Base-by-base conservation (phyloP, 2,888 invertebrate genomes). In the Siphlonurus alternatus region DNA sequence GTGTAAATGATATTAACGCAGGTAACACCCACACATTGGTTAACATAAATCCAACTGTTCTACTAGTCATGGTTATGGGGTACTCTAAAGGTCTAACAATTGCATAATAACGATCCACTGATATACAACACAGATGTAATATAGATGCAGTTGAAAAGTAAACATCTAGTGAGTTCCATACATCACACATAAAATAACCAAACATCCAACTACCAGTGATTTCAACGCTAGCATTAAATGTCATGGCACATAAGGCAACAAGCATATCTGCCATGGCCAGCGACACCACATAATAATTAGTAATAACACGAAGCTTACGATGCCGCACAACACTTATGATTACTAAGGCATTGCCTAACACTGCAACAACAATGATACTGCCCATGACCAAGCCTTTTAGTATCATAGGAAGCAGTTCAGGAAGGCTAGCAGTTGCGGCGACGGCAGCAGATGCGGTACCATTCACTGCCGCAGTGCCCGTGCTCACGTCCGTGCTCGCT, bases 261-360 rank as follows among this genome's bases (percentile, higher is more conserved):
- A 95, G 79, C 79, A 95, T 88, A 73, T 96, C 96, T 53, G 96
- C 95, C 71, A 93, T 87, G 1, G 96, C 96, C 66, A 96, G 77
- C 63, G 93, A 93, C 70, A 96, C 95, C 69, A 96, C 93, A 81
- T 95, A 96, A 76, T 93, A 94, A 77, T 96, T 96, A 62, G 95
- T 95, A 73, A 93, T 89, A 67, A 92, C 90, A 61, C 93, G 81
- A 1, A 93, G 80, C 70, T 88, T 86, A 59, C 90, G 81, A 74
- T 91, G 89, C 60, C 89, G 81, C 69, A 88, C 84, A 24, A 92
- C 91, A 71, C 87, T 87, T 68, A 88, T 86, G 70, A 93, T 91
- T 71, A 96, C 95, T 69, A 96, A 80, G 1, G 93, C 88, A 80
- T 96, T 96, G 63, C 95, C 96, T 65, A 94, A 82, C 20, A 93